Conservation (phyloP, 2,888 invertebrate genomes). For the Creontiades dilutus region DNA sequence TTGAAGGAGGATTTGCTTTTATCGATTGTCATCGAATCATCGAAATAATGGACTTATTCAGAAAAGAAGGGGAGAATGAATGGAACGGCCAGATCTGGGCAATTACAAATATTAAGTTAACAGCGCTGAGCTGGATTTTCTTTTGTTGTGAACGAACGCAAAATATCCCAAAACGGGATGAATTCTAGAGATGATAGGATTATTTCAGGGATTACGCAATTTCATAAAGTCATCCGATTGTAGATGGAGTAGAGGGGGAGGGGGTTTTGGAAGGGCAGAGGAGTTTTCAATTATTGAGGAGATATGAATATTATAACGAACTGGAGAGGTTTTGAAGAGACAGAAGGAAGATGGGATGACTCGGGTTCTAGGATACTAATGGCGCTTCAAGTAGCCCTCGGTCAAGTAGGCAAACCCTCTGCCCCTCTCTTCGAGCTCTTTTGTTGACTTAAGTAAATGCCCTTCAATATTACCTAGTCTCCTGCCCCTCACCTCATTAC, state of each 20-base stretch:
- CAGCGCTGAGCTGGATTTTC: not conserved
- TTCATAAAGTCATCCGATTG: not conserved
- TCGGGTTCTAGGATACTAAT: slow-evolving; percentile 53
- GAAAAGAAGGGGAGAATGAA: no score
- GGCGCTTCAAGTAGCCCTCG: slow-evolving; percentile 77
- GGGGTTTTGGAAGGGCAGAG: not conserved
- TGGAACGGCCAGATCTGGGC: not conserved
- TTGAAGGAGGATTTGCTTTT: no score
- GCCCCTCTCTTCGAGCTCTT: slow-evolving; percentile 11
- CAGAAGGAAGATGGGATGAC: slow-evolving; percentile 40
- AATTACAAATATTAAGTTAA: not conserved
- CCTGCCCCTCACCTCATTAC: slow-evolving; percentile 62
- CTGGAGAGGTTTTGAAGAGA: slow-evolving; percentile 25
- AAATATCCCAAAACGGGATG: slow-evolving; percentile 10
- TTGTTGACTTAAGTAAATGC: slow-evolving; percentile 77
- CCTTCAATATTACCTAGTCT: slow-evolving; percentile 78
- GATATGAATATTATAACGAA: slow-evolving; percentile 39
- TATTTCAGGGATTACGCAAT: not conserved
- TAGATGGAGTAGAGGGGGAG: not conserved
- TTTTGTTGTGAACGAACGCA: not conserved
- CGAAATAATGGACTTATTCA: no score
- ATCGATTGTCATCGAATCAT: no score
- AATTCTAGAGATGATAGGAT: not conserved
- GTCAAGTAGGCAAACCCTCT: slow-evolving; percentile 59
- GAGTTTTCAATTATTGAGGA: not conserved